These are phyloP conservation scores for Emydocephalus ijimae DNA, from an alignment of 2,113 vertebrate genomes.

Conservation along the genomic window DNA sequence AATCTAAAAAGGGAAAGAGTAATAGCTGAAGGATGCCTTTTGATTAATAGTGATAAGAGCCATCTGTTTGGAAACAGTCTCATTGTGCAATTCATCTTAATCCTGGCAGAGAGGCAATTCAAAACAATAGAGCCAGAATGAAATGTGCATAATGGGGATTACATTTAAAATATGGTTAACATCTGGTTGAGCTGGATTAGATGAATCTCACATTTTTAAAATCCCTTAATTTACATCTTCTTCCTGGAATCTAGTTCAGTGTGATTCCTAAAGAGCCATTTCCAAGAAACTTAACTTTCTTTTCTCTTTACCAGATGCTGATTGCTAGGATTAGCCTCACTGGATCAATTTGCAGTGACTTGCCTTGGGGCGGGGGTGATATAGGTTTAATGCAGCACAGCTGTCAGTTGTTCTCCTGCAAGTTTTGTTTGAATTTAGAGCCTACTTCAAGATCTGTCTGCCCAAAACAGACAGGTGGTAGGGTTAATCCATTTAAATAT, in stretches of 20 bases:
- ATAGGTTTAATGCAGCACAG: slow-evolving; percentile 5
- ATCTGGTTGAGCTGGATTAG: neutral
- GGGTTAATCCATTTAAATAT: neutral
- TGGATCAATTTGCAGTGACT: slow-evolving; percentile 11
- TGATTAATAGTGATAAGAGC: neutral
- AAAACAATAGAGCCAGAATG: neutral
- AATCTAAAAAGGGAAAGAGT: neutral
- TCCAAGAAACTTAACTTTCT: slow-evolving; percentile 38
- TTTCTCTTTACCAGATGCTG: slow-evolving; percentile 7
- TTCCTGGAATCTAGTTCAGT: slow-evolving; percentile 59
- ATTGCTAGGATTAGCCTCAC: neutral
- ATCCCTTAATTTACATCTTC: slow-evolving; percentile 5
- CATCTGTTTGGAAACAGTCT: neutral
- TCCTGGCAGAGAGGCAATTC: neutral
- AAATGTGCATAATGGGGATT: neutral
- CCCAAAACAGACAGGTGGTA: neutral
- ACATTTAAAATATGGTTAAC: neutral
- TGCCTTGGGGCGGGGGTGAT: neutral
- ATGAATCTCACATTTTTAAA: slow-evolving; percentile 17
- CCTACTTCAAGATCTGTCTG: slow-evolving; percentile 2
- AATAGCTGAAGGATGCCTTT: neutral
- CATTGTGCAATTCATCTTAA: neutral
- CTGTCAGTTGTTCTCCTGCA: slow-evolving; percentile 12
- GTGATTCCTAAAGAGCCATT: slow-evolving; percentile 33
- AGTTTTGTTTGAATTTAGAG: neutral